Evolutionary conservation across 1,140 invertebrate genomes (phyloP).

Genomic region (Cardiocondyla obscurior): DNA sequence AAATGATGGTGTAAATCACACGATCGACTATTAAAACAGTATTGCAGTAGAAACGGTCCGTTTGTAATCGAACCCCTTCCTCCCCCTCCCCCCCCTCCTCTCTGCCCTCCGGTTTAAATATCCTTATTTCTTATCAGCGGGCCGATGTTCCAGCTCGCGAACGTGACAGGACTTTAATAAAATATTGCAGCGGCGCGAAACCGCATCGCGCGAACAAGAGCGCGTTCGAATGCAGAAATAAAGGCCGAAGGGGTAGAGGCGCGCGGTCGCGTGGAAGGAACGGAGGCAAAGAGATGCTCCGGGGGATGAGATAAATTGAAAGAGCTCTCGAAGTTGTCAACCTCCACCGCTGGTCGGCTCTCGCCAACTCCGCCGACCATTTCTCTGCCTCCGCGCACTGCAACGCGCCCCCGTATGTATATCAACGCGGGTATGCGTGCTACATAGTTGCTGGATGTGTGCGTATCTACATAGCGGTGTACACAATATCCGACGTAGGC

Average conservation of each 20-base stretch:
- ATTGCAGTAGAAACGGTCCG: conserved; percentile 8
- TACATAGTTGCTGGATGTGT: background rate
- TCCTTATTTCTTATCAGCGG: conserved; percentile 25
- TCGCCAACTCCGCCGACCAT: conserved; percentile 25
- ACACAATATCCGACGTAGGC: conserved; percentile 18
- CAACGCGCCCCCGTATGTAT: background rate
- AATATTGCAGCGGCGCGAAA: conserved; percentile 65
- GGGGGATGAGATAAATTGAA: conserved; percentile 82
- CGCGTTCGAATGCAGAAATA: conserved; percentile 49
- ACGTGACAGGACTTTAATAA: conserved; percentile 72
- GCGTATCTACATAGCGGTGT: background rate
- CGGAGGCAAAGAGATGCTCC: conserved; percentile 67
- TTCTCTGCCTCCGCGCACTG: conserved; percentile 41
- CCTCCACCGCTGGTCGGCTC: conserved; percentile 69
- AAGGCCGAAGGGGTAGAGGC: conserved; percentile 59
- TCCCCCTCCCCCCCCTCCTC: too few relatives aligned
- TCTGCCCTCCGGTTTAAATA: conserved; percentile 59
- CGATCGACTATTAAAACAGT: conserved; percentile 15
- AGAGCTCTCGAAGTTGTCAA: conserved; percentile 82
- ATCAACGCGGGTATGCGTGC: background rate
- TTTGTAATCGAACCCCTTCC: conserved; percentile 27
- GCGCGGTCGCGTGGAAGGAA: conserved; percentile 34
- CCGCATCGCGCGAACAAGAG: conserved; percentile 41
- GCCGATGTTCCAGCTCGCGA: conserved; percentile 8
- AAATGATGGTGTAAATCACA: conserved; percentile 37